Conservation (phyloP, 2,113 vertebrate genomes). For the Rhinolophus sinicus region DNA sequence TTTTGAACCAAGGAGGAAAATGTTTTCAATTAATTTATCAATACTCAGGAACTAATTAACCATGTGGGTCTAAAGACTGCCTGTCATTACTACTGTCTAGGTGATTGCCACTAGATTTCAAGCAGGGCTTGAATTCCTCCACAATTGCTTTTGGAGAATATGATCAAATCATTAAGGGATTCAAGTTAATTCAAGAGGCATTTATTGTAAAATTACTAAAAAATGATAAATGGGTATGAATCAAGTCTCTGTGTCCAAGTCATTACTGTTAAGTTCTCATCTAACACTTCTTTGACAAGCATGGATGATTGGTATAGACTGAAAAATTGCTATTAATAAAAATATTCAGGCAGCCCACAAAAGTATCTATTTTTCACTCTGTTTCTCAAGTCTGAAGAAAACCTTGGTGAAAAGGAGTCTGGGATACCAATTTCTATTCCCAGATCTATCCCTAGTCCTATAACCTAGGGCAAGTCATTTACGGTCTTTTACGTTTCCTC, state of each 20-base stretch:
- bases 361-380: neutral
- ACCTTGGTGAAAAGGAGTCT: neutral
- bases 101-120: neutral
- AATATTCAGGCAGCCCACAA: neutral
- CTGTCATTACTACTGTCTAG: neutral
- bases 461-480: neutral
- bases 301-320: neutral
- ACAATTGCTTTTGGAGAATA: neutral
- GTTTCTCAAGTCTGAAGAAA: neutral
- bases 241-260: neutral
- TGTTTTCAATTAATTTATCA: neutral
- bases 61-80: neutral
- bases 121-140: neutral
- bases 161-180: neutral
- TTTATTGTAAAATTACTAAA: neutral
- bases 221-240: neutral
- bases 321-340: conserved; percentile 9
- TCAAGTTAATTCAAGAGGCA: neutral
- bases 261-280: neutral
- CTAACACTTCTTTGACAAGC: neutral
- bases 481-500: neutral
- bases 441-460: neutral
- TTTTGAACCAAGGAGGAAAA: neutral
- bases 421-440: neutral
- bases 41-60: neutral